phyloP scores from a whole-genome alignment of 2,888 invertebrate genomes.

The Melanophora roralis region DNA sequence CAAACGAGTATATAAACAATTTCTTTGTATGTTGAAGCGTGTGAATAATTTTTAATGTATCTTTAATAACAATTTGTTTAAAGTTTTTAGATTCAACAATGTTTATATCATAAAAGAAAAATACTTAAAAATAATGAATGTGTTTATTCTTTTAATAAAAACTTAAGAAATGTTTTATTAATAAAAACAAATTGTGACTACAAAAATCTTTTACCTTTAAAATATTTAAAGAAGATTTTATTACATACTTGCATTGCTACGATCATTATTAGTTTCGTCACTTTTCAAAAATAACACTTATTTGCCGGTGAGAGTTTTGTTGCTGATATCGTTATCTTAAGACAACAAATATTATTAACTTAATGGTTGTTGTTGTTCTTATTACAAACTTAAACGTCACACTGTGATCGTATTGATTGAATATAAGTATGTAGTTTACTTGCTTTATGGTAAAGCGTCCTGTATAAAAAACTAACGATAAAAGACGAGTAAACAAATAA shows the following conservation, averaged over 20 bases:
- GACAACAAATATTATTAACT: slow-evolving; percentile 11
- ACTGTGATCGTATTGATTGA: neutral
- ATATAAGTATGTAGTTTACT: too few relatives aligned
- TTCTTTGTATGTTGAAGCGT: neutral
- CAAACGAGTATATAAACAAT: neutral
- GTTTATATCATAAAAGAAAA: neutral
- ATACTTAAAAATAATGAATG: slow-evolving; percentile 3
- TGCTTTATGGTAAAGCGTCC: too few relatives aligned
- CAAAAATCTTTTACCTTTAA: neutral
- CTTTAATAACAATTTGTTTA: slow-evolving; percentile 25
- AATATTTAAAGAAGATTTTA: too few relatives aligned
- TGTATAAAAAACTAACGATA: too few relatives aligned
- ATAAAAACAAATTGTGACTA: neutral
- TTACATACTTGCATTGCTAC: too few relatives aligned
- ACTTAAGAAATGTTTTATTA: slow-evolving; percentile 8
- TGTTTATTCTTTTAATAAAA: slow-evolving; percentile 39
- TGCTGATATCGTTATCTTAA: slow-evolving; percentile 40
- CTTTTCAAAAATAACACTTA: neutral
- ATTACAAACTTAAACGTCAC: slow-evolving; percentile 21
- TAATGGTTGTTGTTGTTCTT: neutral
- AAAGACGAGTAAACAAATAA: too few relatives aligned
- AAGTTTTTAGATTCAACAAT: slow-evolving; percentile 5
- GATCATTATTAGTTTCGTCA: slow-evolving; percentile 23
- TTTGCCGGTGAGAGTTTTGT: neutral
- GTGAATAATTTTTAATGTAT: slow-evolving; percentile 4